Base-by-base conservation (phyloP, 2,113 vertebrate genomes). In the Stictonetta naevosa region DNA sequence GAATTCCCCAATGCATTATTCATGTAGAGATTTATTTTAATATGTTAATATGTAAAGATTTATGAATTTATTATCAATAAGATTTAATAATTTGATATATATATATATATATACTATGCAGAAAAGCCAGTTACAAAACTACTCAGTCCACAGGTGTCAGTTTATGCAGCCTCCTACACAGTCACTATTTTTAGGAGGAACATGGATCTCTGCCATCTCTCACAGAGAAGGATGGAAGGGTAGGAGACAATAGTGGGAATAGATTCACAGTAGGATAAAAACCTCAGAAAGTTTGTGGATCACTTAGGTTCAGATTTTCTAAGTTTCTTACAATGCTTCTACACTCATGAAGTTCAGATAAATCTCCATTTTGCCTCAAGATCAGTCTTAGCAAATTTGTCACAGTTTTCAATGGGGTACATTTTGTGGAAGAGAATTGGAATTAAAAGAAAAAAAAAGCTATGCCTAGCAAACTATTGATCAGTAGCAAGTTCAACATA, bases 121-220 rank as follows among this genome's bases (percentile, higher is more conserved):
- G 73, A 84, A 84, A 73, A 31, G 16, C n/a, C 73, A 6, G 6
- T 67, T 59, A 25, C 67, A 86, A 46, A 89, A 86, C 56, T 56
- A 68, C 18, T 59, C 36, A 68, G 52, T 92, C 86, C 79, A 56
- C 68, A 86, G 64, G 83, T 90, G 79, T 86, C 88, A 88, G 90
- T 86, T 90, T 80, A 36, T 95, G 53, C 53, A 87, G 67, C 53
- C 74, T 95, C 91, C 87, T 59, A 89, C 91, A 40, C 2, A 87
- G 40, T 17, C 40, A 33, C 68, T 95, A 50, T 77, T 96, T 95
- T 93, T 95, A 93, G 91, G 63, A 64, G 56, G 56, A 93, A 72
- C 2, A 1, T 83, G 75, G 46, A 31, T 92, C 33, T 86, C 87
- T 92, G 73, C 56, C 68, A 78, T 6, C 15, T 80, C 68, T 81